Conservation (phyloP, 1,140 invertebrate genomes). For the Drosophila kepulauana region DNA sequence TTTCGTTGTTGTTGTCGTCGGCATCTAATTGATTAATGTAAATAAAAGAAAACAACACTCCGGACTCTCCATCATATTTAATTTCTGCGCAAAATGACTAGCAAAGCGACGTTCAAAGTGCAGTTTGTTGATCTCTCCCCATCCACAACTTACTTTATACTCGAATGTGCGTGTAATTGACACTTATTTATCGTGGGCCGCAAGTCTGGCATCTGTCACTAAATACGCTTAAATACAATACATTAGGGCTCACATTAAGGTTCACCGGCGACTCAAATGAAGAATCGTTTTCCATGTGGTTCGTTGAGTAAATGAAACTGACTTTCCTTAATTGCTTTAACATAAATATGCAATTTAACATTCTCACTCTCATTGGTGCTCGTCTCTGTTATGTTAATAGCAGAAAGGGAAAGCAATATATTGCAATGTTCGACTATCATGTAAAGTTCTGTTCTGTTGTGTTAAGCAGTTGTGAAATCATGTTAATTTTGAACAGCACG, state of each 20-base stretch:
- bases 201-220: slow-evolving; percentile 23
- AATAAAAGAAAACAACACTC: slow-evolving; percentile 50
- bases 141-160: neutral
- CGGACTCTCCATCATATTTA: slow-evolving; percentile 42
- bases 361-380: neutral
- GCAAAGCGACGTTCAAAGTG: slow-evolving; percentile 21
- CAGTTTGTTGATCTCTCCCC: slow-evolving; percentile 43
- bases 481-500: slow-evolving; percentile 6
- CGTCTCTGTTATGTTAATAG: neutral
- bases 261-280: neutral
- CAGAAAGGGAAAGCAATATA: neutral
- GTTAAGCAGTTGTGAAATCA: neutral
- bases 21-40: slow-evolving; percentile 79
- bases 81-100: slow-evolving; percentile 22
- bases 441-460: neutral
- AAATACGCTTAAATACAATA: slow-evolving; percentile 1
- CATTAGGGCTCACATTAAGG: slow-evolving; percentile 6
- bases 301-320: neutral
- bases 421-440: neutral
- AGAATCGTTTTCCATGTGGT: neutral
- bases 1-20: slow-evolving; percentile 34
- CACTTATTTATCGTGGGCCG: slow-evolving; percentile 38
- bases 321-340: neutral
- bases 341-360: neutral
- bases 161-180: slow-evolving; percentile 32